Evolutionary conservation across 1,140 invertebrate genomes (phyloP).

Genomic region (Anthonomus grandis): DNA sequence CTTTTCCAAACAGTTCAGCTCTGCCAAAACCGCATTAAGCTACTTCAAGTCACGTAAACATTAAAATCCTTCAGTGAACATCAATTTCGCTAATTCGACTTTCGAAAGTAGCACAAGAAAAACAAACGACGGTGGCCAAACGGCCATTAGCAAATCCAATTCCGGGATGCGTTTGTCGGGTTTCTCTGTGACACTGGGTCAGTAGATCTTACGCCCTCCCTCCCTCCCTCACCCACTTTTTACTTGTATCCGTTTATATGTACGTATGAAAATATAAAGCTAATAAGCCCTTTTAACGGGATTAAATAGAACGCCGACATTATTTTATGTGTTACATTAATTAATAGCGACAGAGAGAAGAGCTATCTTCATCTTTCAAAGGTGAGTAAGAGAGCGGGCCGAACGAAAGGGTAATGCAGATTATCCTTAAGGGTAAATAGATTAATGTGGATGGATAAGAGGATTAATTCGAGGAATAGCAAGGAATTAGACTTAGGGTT

Average conservation of each 20-base stretch:
- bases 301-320: background rate
- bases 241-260: conserved; percentile 2
- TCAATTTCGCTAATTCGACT: background rate
- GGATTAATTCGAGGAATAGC: no score
- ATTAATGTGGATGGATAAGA: no score
- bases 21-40: no score
- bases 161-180: background rate
- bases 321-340: conserved; percentile 6
- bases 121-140: background rate
- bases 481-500: no score
- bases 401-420: no score
- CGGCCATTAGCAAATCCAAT: conserved; percentile 14
- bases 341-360: background rate
- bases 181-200: conserved; percentile 11
- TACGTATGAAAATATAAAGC: background rate
- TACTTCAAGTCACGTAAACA: no score
- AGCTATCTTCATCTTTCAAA: background rate
- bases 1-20: no score
- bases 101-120: background rate
- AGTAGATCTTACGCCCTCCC: background rate
- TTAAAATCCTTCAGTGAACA: background rate
- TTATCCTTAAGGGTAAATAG: no score
- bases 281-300: background rate
- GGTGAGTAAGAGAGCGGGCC: no score
- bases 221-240: background rate